Evolutionary conservation across 1,140 invertebrate genomes (phyloP).

Genomic region (Bombus superbus): DNA sequence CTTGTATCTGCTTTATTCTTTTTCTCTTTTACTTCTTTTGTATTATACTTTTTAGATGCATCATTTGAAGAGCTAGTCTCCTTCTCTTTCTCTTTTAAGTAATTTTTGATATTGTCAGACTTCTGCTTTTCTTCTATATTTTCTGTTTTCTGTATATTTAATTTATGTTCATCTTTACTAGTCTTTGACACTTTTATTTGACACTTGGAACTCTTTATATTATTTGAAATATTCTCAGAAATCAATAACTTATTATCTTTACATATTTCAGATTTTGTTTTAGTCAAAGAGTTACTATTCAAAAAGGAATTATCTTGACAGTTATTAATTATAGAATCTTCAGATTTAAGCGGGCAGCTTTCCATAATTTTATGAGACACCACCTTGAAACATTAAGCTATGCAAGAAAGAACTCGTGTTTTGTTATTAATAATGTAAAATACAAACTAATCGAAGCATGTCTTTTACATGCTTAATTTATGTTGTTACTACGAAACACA

Average conservation of each 20-base stretch:
- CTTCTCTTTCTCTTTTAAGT: slow-evolving; percentile 41
- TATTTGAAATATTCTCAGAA: slow-evolving; percentile 52
- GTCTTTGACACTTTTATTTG: slow-evolving; percentile 49
- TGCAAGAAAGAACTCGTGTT: slow-evolving; percentile 55
- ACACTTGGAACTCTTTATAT: slow-evolving; percentile 52
- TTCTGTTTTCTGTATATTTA: slow-evolving; percentile 48
- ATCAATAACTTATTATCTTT: slow-evolving; percentile 64
- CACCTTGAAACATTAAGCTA: slow-evolving; percentile 73
- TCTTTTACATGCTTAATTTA: slow-evolving; percentile 41
- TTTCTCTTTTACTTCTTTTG: slow-evolving; percentile 77
- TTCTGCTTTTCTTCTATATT: slow-evolving; percentile 44
- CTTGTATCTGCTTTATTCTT: slow-evolving; percentile 78
- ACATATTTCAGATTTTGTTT: slow-evolving; percentile 69
- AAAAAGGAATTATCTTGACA: slow-evolving; percentile 48
- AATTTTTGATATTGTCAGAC: slow-evolving; percentile 22
- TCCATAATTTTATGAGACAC: slow-evolving; percentile 65
- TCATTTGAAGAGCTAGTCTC: slow-evolving; percentile 39
- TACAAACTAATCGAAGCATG: slow-evolving; percentile 26
- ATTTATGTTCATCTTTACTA: slow-evolving; percentile 46
- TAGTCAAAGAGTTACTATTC: slow-evolving; percentile 61
- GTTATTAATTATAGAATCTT: slow-evolving; percentile 59
- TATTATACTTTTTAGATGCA: slow-evolving; percentile 63
- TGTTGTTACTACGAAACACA: slow-evolving; percentile 13
- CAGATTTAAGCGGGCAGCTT: slow-evolving; percentile 58
- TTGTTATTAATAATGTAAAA: slow-evolving; percentile 41